Conservation (phyloP, 2,113 vertebrate species). For the Regulus satrapa region DNA sequence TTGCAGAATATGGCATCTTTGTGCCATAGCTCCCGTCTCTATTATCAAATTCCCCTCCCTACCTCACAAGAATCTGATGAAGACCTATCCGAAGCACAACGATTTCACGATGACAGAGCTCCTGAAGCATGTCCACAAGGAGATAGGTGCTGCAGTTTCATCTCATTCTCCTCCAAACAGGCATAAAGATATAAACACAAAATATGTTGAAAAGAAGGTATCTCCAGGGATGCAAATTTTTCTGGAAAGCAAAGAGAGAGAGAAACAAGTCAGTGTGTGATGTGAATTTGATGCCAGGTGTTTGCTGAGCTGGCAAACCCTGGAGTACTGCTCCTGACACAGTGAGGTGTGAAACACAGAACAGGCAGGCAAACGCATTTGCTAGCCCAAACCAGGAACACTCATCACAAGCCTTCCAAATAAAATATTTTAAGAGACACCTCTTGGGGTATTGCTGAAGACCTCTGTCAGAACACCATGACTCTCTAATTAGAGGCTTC, state of each 20-base stretch:
- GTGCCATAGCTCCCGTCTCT: neutral
- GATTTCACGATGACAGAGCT: neutral
- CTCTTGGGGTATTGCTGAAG: conserved; percentile 3
- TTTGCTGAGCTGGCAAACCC: conserved; percentile 9
- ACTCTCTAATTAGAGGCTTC: conserved; percentile 23
- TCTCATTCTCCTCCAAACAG: neutral
- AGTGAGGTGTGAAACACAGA: neutral
- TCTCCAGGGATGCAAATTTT: neutral
- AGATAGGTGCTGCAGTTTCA: neutral
- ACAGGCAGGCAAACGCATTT: neutral
- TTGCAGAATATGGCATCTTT: neutral
- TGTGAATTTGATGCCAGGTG: neutral
- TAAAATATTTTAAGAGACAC: neutral
- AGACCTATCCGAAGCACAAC: neutral
- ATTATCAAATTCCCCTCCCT: neutral
- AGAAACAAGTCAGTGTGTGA: neutral
- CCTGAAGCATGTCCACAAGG: neutral
- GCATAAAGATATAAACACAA: neutral
- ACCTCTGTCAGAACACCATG: conserved; percentile 1
- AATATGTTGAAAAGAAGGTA: neutral
- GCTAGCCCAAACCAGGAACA: neutral
- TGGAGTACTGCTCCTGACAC: neutral
- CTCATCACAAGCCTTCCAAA: neutral
- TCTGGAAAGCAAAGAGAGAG: neutral
- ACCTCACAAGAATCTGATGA: neutral